Base-by-base conservation (phyloP, 2,888 invertebrate genomes). In the Proisotoma minuta region DNA sequence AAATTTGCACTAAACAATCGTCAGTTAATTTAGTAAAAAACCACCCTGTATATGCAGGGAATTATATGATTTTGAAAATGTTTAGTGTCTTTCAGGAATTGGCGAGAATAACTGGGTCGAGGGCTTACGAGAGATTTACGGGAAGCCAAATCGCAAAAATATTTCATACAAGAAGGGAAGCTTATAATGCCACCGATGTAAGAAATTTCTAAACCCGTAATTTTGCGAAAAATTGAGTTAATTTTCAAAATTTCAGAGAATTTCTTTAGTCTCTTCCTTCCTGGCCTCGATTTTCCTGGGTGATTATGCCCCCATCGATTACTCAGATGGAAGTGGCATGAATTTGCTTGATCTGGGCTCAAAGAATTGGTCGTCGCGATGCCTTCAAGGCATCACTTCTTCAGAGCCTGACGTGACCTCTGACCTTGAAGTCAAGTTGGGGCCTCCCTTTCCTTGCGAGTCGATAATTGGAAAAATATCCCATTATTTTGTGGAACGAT, bases 281-380 rank as follows among this genome's bases (percentile, higher is more conserved):
- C 84, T 88, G 0, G 90, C 91, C 64, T 91, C 92, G 0, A 78
- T 98, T 57, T 87, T 98, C 76, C 78, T 93, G 43, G 96, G 96
- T 1, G 82, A 84, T 74, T 87, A 93, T 68, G 95, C 94, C 0
- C 87, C 92, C 0, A 92, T 98, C 53, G 98, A 98, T 78, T 84
- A 84, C 69, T 84, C 92, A 0, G 98, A 98, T 78, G 97, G 88
- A 0, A 95, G 95, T 0, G 98, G 98, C 18, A 98, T 94, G 94
- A 98, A 98, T 80, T 81, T 98, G 20, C 80, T 98, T 74, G 86
- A 97, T 77, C 89, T 98, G 56, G 83, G 80, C 28, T 82, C 79
- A 0, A 88, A 87, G 78, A 79, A 81, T 27, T 97, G 96, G 96
- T 84, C 87, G 57, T 79, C 84, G 34, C 78, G 80, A 22, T 86